phyloP scores from a whole-genome alignment of 1,140 invertebrate species.

The Grapholita molesta region DNA sequence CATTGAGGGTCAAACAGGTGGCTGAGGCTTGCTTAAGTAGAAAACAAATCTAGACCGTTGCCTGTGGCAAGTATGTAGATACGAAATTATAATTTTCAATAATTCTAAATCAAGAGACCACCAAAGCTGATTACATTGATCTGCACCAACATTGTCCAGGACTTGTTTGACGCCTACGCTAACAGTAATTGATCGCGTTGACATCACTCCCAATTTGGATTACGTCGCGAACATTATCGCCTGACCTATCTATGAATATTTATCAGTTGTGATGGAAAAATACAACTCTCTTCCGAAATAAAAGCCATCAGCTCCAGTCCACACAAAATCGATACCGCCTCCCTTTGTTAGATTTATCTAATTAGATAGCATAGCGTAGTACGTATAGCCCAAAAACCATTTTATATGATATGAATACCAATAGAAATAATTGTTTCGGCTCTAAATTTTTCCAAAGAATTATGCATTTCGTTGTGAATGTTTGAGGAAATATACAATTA shows the following conservation, averaged over 20 bases:
- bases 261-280: constrained; percentile 62
- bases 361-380: neutral
- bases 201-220: constrained; percentile 32
- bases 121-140: too few relatives aligned
- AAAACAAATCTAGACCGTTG: too few relatives aligned
- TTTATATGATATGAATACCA: neutral
- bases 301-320: constrained; percentile 23
- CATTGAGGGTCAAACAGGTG: too few relatives aligned
- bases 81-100: too few relatives aligned
- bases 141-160: neutral
- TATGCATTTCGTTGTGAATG: too few relatives aligned
- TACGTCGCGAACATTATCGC: constrained; percentile 42
- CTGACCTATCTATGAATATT: constrained; percentile 60
- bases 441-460: too few relatives aligned
- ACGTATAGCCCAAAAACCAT: neutral
- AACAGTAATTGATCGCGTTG: constrained; percentile 14
- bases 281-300: constrained; percentile 46
- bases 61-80: too few relatives aligned
- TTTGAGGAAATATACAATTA: too few relatives aligned
- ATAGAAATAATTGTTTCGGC: too few relatives aligned
- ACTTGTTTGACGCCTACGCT: neutral
- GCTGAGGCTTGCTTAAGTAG: too few relatives aligned
- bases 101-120: too few relatives aligned
- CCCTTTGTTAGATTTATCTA: constrained; percentile 10
- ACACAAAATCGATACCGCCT: constrained; percentile 38